These are phyloP conservation scores for Trachelus tabidus DNA, from an alignment of 2,888 invertebrate species.

Conservation along the genomic window DNA sequence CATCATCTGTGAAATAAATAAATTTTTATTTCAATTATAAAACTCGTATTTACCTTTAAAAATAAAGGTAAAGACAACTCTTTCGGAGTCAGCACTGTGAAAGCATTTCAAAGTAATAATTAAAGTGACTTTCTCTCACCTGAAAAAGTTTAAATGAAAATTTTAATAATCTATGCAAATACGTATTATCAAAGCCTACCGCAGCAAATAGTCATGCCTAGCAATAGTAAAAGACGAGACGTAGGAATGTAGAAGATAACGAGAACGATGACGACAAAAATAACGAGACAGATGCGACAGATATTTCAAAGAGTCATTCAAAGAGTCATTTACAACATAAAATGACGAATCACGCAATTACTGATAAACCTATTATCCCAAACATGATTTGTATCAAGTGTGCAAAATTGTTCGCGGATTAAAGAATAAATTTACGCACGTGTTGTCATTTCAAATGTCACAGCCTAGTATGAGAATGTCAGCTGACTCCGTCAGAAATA, in stretches of 20 bases:
- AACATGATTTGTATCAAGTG: background rate
- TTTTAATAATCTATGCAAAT: background rate
- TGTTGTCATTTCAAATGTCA: background rate
- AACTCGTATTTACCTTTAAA: background rate
- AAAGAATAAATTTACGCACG: background rate
- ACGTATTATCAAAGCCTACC: background rate
- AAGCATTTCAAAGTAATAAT: background rate
- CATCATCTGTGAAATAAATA: constrained; percentile 84
- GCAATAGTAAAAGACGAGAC: background rate
- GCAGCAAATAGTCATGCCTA: background rate
- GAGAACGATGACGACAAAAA: background rate
- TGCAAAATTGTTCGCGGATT: background rate
- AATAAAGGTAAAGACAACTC: background rate
- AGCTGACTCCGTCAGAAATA: too few relatives aligned
- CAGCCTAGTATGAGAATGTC: too few relatives aligned
- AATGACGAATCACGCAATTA: background rate
- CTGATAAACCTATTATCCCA: background rate
- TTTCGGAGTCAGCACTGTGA: background rate
- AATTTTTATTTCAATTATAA: background rate
- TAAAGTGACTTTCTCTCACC: background rate
- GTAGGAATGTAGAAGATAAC: background rate
- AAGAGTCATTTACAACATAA: background rate
- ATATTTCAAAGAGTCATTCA: background rate
- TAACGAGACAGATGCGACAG: background rate
- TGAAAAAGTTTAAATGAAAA: background rate